Evolutionary conservation across 2,797 vertebrate species (phyloP), one percentile per base, ranked within the genome.

Genomic region (Muscicapa striata): DNA sequence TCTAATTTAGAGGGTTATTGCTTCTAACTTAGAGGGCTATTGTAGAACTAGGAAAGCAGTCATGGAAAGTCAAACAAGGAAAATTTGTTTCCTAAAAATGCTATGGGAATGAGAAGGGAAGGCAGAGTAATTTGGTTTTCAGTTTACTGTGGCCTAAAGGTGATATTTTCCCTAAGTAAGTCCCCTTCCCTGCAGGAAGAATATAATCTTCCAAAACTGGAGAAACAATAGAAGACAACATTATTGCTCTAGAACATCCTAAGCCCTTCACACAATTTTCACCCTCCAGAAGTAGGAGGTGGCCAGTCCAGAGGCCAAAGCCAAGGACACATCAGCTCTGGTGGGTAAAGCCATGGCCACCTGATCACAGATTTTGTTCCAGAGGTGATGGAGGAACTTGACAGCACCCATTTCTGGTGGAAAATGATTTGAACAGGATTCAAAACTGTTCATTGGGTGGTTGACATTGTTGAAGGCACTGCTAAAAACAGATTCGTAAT

Each of bases 21-120:
- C 66, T 96, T 91, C 87, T 85, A 95, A 96, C 81, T 96, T 95
- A 94, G 92, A 92, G 90, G 49, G 86, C 89, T 84, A 48, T 85
- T 93, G 89, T 96, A 97, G 95, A 96, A 75, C 97, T 97, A 96
- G 96, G 96, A 97, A 95, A 94, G 16, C 13, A 10, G 91, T 96
- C 92, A 94, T 96, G 96, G 96, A 95, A 96, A 94, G 72, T 96
- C 96, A 97, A 95, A 95, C 58, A 91, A 43, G 89, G 94, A 97
- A 98, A 97, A 98, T 98, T 97, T 98, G 97, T 98, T 98, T 98
- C 95, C 22, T 36, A 97, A 97, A 97, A 93, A 97, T 98, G 96
- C 93, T 97, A 66, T 96, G 96, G 96, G 97, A 86, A 75, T 97
- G 95, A 98, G 34, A 98, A 86, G 23, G 70, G 86, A 96, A 96